Evolutionary conservation across 2,113 vertebrate species (phyloP).

Genomic region (Dicerorhinus sumatrensis): DNA sequence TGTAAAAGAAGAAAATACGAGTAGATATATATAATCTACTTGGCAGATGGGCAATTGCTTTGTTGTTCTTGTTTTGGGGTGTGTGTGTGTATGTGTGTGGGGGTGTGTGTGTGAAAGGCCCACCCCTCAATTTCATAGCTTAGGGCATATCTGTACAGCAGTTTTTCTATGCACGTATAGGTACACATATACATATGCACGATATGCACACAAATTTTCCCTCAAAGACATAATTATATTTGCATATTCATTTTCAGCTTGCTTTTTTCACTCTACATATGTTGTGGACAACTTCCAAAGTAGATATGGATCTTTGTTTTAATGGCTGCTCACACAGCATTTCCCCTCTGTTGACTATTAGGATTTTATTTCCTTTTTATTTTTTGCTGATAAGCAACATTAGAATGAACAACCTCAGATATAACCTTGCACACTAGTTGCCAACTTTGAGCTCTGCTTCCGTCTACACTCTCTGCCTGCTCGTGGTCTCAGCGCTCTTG

Average conservation of each 20-base stretch:
- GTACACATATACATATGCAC: neutral
- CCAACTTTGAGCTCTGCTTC: neutral
- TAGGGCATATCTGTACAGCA: neutral
- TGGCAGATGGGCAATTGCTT: neutral
- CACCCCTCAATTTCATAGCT: neutral
- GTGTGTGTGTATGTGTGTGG: neutral
- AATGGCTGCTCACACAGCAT: neutral
- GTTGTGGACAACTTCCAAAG: neutral
- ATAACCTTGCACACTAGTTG: neutral
- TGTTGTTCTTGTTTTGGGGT: neutral
- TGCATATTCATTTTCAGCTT: neutral
- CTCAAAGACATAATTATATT: neutral
- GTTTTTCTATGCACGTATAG: neutral
- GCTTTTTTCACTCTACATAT: neutral
- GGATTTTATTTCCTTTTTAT: neutral
- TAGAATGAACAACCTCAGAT: neutral
- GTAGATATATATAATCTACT: neutral
- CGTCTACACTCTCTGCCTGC: neutral
- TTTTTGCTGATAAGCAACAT: neutral
- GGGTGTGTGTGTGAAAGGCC: neutral
- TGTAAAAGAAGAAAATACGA: neutral
- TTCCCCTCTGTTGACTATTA: neutral
- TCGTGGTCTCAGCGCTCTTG: neutral
- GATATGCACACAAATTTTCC: neutral
- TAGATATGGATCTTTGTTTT: neutral